Conservation (phyloP, 1,140 invertebrate genomes). For the Neodiprion virginianus region DNA sequence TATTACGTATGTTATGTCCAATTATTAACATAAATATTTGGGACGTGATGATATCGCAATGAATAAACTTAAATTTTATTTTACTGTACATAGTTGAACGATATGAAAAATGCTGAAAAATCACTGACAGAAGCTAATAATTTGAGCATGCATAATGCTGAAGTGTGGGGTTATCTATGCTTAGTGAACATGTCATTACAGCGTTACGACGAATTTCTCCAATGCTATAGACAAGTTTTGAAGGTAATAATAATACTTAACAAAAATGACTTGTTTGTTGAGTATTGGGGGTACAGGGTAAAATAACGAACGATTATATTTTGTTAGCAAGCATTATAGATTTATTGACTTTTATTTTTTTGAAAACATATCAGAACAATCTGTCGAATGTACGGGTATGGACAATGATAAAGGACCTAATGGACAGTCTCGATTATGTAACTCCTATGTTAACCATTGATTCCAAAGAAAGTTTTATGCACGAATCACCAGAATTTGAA, state of each 20-base stretch:
- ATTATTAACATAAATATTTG: not conserved
- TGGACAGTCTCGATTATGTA: slow-evolving; percentile 36
- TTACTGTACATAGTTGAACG: slow-evolving; percentile 31
- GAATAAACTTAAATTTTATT: slow-evolving; percentile 21
- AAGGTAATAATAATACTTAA: slow-evolving; percentile 33
- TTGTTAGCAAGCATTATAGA: slow-evolving; percentile 4
- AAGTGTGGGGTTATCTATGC: slow-evolving; percentile 53
- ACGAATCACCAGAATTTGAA: not conserved
- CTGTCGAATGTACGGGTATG: slow-evolving; percentile 46
- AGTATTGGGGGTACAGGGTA: not conserved
- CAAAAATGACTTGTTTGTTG: not conserved
- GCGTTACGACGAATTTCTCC: slow-evolving; percentile 43
- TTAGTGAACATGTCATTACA: slow-evolving; percentile 45
- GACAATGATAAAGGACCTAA: slow-evolving; percentile 39
- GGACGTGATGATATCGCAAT: not conserved
- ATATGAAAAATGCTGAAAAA: slow-evolving; percentile 46
- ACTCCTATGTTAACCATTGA: slow-evolving; percentile 19
- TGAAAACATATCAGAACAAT: slow-evolving; percentile 38
- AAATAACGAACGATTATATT: slow-evolving; percentile 1
- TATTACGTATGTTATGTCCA: slow-evolving; percentile 39
- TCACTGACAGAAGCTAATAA: slow-evolving; percentile 50
- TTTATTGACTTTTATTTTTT: slow-evolving; percentile 27
- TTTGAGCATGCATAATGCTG: slow-evolving; percentile 45
- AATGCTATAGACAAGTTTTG: slow-evolving; percentile 43
- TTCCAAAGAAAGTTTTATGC: not conserved